Evolutionary conservation across 1,140 invertebrate species (phyloP), one percentile per base, ranked within the genome.

Genomic region (Bombus balteatus): DNA sequence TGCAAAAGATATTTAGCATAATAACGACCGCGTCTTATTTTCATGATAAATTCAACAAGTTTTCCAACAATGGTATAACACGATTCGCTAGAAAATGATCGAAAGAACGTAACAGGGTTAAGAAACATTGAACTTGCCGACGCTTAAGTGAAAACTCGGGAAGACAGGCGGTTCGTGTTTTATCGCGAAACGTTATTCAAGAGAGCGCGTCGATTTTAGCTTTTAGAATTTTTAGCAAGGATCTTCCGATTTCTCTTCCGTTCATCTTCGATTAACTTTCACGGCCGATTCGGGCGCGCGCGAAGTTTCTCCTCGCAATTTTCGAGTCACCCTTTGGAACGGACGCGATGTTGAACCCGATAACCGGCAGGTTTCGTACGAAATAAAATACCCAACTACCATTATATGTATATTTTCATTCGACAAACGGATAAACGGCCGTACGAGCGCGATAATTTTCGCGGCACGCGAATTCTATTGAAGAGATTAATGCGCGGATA

Each of bases 251-350:
- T 85, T 85, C 77, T 62, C 70, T 80, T 72, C 57, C 76, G 70
- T 75, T 70, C 43, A 66, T 81, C 84, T 68, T 75, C 78, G 84
- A 81, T 73, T 57, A 25, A 74, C 78, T 74, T 85, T 75, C 76
- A 74, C 84, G 70, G 78, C 77, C 77, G 71, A 85, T 85, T 81
- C 83, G 77, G 15, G 32, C n/a, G 13, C 47, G 28, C 70, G 28
- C 12, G 2, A 12, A 57, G 78, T 84, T 84, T 84, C 83, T 43
- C 83, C 59, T 71, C 5, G 75, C 22, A 65, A 85, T 85, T 80
- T 72, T 80, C 83, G 53, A 85, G 66, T 57, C 25, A 85, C 53
- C 77, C 68, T 80, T 72, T 47, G 83, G 83, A 85, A 85, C 83
- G 77, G 53, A 32, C 68, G 53, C n/a, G 83, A 85, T 85, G 8